These are phyloP conservation scores for Brotogeris chrysoptera DNA, from an alignment of 2,797 vertebrate genomes.

Conservation along the genomic window DNA sequence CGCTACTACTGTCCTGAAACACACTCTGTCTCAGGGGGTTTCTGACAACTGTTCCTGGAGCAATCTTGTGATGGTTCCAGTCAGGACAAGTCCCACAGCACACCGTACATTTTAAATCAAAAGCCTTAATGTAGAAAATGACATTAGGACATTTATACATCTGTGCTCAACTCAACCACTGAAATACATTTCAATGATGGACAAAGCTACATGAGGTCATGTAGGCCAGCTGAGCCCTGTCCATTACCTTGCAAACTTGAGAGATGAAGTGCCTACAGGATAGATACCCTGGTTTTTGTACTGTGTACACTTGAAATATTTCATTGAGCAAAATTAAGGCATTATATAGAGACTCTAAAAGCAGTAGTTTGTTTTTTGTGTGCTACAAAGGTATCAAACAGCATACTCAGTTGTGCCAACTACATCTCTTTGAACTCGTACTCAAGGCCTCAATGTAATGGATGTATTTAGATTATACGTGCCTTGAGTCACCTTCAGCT, in stretches of 20 bases:
- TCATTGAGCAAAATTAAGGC: background rate
- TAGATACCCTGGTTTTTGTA: background rate
- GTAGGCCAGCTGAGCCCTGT: background rate
- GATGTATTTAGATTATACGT: background rate
- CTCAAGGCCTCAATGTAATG: background rate
- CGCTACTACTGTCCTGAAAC: background rate
- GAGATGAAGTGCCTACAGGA: background rate
- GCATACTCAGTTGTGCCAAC: background rate
- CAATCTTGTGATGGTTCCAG: background rate
- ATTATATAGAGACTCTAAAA: background rate
- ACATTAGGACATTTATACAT: background rate
- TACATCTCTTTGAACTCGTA: background rate
- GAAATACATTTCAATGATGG: background rate
- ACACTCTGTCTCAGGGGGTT: background rate
- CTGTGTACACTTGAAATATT: background rate
- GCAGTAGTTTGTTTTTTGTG: background rate
- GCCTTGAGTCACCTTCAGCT: background rate
- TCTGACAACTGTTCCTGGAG: background rate
- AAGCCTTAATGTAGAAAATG: background rate
- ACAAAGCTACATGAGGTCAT: background rate
- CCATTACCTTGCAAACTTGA: background rate
- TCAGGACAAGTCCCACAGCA: background rate
- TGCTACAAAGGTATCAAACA: background rate
- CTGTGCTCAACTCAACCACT: background rate
- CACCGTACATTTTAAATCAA: background rate